phyloP scores from a whole-genome alignment of 2,113 vertebrate species.

The Colossoma macropomum region DNA sequence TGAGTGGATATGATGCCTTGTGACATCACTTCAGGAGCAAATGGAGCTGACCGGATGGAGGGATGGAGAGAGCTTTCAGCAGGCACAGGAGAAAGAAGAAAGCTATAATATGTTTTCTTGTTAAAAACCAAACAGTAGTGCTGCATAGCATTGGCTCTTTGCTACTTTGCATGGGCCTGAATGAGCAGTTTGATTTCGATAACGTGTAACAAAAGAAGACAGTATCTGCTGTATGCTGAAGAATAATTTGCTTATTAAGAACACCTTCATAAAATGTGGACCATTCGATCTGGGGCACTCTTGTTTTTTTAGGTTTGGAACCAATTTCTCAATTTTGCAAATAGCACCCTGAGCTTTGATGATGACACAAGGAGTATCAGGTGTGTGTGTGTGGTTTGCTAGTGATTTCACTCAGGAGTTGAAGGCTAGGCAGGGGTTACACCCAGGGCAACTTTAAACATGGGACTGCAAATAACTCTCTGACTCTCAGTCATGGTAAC shows the following conservation, averaged over 20 bases:
- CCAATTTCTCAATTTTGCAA: constrained; percentile 65
- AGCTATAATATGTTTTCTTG: background rate
- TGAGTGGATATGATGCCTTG: constrained; percentile 39
- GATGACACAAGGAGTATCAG: constrained; percentile 42
- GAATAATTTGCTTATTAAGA: constrained; percentile 30
- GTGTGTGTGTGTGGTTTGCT: constrained; percentile 39
- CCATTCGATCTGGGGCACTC: constrained; percentile 61
- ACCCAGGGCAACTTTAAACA: constrained; percentile 45
- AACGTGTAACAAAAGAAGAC: constrained; percentile 18
- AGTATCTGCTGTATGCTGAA: constrained; percentile 13
- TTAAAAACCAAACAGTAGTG: background rate
- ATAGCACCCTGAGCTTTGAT: constrained; percentile 71
- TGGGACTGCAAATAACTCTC: constrained; percentile 7
- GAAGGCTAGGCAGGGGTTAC: constrained; percentile 51
- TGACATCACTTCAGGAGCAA: constrained; percentile 31
- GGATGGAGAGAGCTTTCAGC: constrained; percentile 1
- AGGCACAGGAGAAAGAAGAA: background rate
- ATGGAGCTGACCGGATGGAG: constrained; percentile 27
- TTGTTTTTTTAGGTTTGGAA: constrained; percentile 23
- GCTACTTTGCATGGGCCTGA: background rate
- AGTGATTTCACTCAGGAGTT: constrained; percentile 42
- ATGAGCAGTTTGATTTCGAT: constrained; percentile 8
- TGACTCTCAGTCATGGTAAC: constrained; percentile 5
- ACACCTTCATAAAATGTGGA: constrained; percentile 60
- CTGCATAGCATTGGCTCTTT: background rate